A percentile compares a stretch with the other conserved stretches of the same genome.
These are phyloP conservation scores for Alloplasta piceator DNA, from an alignment of 2,888 invertebrate genomes.

Conservation along the genomic window DNA sequence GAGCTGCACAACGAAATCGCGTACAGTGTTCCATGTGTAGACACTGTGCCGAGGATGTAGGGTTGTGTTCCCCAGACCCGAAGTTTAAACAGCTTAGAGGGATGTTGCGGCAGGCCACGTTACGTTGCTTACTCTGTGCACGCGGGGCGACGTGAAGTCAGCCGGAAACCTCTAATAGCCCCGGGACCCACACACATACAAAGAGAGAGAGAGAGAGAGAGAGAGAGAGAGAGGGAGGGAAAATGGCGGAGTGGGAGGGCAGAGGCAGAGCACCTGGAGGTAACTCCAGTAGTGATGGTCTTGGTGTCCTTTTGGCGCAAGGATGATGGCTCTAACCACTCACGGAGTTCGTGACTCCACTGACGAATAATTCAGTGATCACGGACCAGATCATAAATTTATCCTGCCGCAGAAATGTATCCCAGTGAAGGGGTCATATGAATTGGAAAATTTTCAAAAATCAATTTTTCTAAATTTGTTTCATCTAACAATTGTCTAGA, in stretches of 20 bases:
- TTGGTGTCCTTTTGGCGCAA: constrained; percentile 26
- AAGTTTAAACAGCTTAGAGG: constrained; percentile 81
- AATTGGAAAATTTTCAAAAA: too few relatives aligned
- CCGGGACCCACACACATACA: constrained; percentile 61
- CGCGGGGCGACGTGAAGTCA: constrained; percentile 78
- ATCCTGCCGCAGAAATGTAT: background rate
- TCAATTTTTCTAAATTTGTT: too few relatives aligned
- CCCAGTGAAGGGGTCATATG: too few relatives aligned
- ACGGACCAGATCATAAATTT: constrained; percentile 46
- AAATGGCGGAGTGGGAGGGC: background rate
- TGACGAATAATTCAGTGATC: constrained; percentile 60
- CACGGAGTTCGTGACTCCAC: constrained; percentile 46
- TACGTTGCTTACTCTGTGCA: background rate
- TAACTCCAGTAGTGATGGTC: constrained; percentile 31
- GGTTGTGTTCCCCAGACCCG: constrained; percentile 67
- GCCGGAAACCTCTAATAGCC: constrained; percentile 82
- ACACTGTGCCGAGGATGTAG: constrained; percentile 5
- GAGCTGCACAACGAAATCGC: constrained; percentile 25
- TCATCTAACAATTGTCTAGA: too few relatives aligned
- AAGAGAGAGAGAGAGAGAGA: background rate
- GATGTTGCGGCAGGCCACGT: constrained; percentile 77
- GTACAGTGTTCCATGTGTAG: background rate
- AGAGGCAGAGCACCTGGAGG: constrained; percentile 22
- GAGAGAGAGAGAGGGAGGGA: background rate
- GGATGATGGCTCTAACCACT: constrained; percentile 57